Evolutionary conservation across 2,888 invertebrate genomes (phyloP).

Genomic region (Epirrita christyi): DNA sequence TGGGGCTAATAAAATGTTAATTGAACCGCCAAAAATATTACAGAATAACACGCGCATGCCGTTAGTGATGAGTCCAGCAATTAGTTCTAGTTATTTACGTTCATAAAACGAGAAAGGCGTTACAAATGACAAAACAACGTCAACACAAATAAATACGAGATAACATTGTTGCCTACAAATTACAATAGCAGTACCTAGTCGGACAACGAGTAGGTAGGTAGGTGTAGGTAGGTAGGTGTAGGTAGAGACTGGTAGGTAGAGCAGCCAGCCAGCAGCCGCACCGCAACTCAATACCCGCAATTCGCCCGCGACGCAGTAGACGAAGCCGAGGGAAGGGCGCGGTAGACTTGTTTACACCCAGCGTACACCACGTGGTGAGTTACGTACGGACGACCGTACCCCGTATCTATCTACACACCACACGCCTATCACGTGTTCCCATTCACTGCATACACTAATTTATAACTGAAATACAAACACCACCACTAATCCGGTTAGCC

Average conservation of each 20-base stretch:
- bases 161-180: too few species aligned
- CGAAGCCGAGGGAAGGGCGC: constrained; percentile 42
- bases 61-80: too few species aligned
- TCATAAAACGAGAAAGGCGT: too few species aligned
- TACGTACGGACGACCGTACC: constrained; percentile 46
- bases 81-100: too few species aligned
- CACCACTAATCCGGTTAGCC: constrained; percentile 53
- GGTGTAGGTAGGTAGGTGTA: too few species aligned
- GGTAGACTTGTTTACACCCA: constrained; percentile 72
- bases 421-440: constrained; percentile 72
- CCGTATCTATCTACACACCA: constrained; percentile 38
- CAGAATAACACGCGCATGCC: too few species aligned
- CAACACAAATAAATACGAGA: too few species aligned
- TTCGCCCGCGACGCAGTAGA: constrained; percentile 34
- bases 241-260: background rate
- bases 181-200: too few species aligned
- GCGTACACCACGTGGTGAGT: constrained; percentile 72
- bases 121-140: too few species aligned
- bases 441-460: constrained; percentile 51
- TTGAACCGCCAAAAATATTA: too few species aligned
- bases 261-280: constrained; percentile 3
- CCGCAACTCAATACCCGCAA: background rate
- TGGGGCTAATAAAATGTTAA: too few species aligned
- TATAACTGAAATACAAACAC: constrained; percentile 44
- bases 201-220: constrained; percentile 2